A percentile compares a stretch with the other conserved stretches of the same genome.
phyloP scores from a whole-genome alignment of 2,888 invertebrate genomes.

The Yponomeuta cagnagella region DNA sequence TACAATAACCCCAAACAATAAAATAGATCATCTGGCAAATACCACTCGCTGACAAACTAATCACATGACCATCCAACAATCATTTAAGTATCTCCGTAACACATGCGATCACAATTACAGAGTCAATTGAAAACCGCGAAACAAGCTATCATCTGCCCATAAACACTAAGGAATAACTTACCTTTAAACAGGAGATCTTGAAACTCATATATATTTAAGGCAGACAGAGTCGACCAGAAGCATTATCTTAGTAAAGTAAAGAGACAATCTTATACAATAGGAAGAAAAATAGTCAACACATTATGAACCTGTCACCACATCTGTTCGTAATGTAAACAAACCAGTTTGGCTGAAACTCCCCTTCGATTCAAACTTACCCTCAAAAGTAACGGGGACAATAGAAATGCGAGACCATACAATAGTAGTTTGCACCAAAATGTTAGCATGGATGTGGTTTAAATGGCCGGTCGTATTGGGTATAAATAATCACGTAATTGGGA shows the following conservation, averaged over 20 bases:
- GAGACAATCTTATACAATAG: constrained; percentile 40
- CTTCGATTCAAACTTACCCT: background rate
- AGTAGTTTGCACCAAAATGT: background rate
- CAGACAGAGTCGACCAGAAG: background rate
- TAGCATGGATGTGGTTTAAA: constrained; percentile 27
- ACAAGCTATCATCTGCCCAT: constrained; percentile 2
- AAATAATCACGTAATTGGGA: constrained; percentile 70
- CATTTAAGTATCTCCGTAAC: background rate
- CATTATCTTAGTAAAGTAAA: constrained; percentile 36
- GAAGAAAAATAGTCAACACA: constrained; percentile 29
- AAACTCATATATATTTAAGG: background rate
- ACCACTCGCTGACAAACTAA: background rate
- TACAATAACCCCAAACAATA: background rate
- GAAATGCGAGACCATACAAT: background rate
- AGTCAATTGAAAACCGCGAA: background rate
- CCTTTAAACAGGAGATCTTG: background rate
- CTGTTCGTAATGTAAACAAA: constrained; percentile 28
- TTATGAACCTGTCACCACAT: constrained; percentile 43
- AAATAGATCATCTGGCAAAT: background rate
- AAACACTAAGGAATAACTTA: background rate
- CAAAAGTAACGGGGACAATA: background rate
- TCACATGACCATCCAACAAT: background rate
- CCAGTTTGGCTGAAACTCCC: background rate
- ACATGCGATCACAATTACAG: background rate
- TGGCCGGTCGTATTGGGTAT: constrained; percentile 47